A percentile compares a stretch with the other conserved stretches of the same genome.
These are phyloP conservation scores for Lasioglossum leucozonium DNA, from an alignment of 2,888 invertebrate genomes.

Conservation along the genomic window DNA sequence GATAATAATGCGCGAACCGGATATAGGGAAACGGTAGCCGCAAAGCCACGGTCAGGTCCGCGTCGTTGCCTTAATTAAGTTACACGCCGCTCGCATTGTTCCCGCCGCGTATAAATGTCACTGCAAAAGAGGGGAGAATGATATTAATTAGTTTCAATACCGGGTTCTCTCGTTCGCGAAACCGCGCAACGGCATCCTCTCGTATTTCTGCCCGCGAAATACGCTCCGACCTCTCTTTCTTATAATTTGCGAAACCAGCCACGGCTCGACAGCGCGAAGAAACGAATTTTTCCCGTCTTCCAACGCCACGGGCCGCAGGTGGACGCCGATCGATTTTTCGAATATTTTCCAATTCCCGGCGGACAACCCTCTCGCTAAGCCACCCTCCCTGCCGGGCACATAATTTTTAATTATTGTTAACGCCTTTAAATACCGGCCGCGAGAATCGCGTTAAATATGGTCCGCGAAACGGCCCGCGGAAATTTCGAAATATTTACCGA, in stretches of 20 bases:
- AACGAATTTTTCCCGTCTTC: not conserved
- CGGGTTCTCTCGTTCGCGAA: conserved; percentile 17
- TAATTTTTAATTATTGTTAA: conserved; percentile 61
- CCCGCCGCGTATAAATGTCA: conserved; percentile 81
- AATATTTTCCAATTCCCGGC: conserved; percentile 32
- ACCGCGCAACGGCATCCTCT: conserved; percentile 6
- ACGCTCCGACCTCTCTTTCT: conserved; percentile 3
- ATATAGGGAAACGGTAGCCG: conserved; percentile 81
- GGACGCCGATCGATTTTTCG: conserved; percentile 37
- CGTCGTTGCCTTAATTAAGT: conserved; percentile 85
- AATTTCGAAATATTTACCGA: conserved; percentile 59
- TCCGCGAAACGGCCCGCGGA: conserved; percentile 19
- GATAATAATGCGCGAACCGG: conserved; percentile 81
- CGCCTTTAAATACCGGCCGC: conserved; percentile 40
- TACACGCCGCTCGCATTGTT: conserved; percentile 82
- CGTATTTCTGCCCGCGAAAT: conserved; percentile 26
- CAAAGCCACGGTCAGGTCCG: conserved; percentile 83
- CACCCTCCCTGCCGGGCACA: conserved; percentile 30
- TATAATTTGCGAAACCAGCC: not conserved
- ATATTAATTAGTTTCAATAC: conserved; percentile 82
- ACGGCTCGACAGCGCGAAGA: not conserved
- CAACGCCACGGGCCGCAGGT: not conserved
- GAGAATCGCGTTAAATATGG: conserved; percentile 54
- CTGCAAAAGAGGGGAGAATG: conserved; percentile 74
- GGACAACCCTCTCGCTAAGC: conserved; percentile 30